Conservation (phyloP, 2,113 vertebrate genomes). For the Paramisgurnus dabryanus region DNA sequence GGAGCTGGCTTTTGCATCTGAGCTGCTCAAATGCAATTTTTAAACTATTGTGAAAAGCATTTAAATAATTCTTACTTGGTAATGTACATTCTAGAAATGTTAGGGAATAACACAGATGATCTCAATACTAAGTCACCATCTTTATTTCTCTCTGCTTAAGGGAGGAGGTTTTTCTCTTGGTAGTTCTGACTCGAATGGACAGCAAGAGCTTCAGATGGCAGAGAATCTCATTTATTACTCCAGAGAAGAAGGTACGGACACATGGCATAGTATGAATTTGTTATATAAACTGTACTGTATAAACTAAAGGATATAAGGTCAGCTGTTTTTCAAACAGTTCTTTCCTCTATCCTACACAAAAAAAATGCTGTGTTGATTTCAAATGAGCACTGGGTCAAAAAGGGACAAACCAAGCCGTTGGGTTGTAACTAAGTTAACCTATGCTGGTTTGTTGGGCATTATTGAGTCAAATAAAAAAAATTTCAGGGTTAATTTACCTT, state of each 20-base stretch:
- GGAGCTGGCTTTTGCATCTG: no score
- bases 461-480: no score
- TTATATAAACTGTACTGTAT: background rate
- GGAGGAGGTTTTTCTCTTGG: conserved; percentile 61
- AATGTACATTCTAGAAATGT: background rate
- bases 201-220: conserved; percentile 85
- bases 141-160: conserved; percentile 53
- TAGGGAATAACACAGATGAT: background rate
- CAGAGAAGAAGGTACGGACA: conserved; percentile 83
- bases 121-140: conserved; percentile 6
- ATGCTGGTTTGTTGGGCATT: no score
- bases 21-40: background rate
- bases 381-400: no score
- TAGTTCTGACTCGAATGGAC: conserved; percentile 61
- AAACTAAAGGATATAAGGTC: background rate
- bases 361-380: no score
- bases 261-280: conserved; percentile 10
- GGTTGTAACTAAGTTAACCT: no score
- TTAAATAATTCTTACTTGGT: background rate
- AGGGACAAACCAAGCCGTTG: no score
- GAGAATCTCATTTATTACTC: conserved; percentile 94
- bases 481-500: no score
- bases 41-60: background rate
- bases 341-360: background rate
- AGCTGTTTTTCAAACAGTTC: background rate